Conservation (phyloP, 2,797 vertebrate species). For the Microctenopoma steveboyesi region DNA sequence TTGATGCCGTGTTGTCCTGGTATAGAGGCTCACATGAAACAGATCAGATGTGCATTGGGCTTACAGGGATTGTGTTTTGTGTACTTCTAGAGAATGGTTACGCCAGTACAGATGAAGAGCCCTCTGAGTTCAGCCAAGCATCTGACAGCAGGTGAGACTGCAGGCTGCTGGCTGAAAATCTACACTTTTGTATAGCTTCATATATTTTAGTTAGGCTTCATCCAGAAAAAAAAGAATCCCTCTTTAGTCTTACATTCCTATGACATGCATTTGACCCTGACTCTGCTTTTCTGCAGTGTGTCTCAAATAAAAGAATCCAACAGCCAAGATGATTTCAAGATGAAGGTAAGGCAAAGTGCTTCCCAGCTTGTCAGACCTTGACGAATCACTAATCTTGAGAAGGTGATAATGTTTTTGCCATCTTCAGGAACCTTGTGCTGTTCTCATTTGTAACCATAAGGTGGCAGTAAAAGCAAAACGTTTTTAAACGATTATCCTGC, state of each 20-base stretch:
- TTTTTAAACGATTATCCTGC: conserved; percentile 1
- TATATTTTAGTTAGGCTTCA: background rate
- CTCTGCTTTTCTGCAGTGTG: conserved; percentile 75
- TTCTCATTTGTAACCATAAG: conserved; percentile 53
- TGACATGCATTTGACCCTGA: background rate
- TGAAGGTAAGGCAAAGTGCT: conserved; percentile 83
- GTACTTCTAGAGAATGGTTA: conserved; percentile 92
- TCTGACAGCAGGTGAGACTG: conserved; percentile 91
- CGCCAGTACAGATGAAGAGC: conserved; percentile 94
- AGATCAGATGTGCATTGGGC: too few relatives aligned
- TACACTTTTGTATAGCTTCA: background rate
- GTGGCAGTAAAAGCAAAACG: conserved; percentile 66
- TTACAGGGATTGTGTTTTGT: conserved; percentile 12
- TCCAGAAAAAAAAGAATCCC: background rate
- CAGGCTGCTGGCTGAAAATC: background rate
- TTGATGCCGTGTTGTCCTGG: too few relatives aligned
- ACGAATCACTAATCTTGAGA: background rate
- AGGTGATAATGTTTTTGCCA: background rate
- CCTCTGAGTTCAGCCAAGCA: conserved; percentile 92
- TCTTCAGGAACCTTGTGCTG: background rate
- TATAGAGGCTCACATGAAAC: too few relatives aligned
- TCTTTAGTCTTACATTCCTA: too few relatives aligned
- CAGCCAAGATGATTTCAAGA: conserved; percentile 97
- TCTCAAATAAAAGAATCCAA: conserved; percentile 94
- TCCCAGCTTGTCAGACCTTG: background rate